Evolutionary conservation across 2,888 invertebrate species (phyloP).

Genomic region (Boloria selene): DNA sequence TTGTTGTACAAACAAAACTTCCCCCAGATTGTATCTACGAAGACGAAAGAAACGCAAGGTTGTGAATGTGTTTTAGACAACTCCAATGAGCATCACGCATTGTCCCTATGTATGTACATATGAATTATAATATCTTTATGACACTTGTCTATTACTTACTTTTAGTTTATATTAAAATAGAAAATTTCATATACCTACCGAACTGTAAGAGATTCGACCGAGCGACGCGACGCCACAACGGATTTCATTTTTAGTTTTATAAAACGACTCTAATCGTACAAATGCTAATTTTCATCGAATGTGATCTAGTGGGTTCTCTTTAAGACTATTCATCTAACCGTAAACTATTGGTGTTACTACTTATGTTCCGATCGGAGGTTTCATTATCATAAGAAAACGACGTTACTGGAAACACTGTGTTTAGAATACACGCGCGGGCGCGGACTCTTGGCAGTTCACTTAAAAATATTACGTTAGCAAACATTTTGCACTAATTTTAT

Average conservation of each 20-base stretch:
- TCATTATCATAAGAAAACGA: constrained; percentile 59
- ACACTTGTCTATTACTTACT: constrained; percentile 64
- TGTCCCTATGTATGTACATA: constrained; percentile 42
- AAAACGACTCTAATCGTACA: constrained; percentile 77
- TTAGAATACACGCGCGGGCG: constrained; percentile 44
- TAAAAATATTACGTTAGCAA: constrained; percentile 40
- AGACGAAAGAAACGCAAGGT: constrained; percentile 12
- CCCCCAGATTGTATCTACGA: constrained; percentile 12
- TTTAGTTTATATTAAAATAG: constrained; percentile 80
- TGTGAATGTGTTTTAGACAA: constrained; percentile 16
- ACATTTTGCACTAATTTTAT: constrained; percentile 45
- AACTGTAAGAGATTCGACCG: constrained; percentile 75
- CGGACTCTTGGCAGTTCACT: constrained; percentile 36
- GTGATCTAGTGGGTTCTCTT: constrained; percentile 66
- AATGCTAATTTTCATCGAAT: constrained; percentile 69
- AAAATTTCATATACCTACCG: constrained; percentile 77
- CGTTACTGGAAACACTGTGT: constrained; percentile 50
- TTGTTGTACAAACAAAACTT: constrained; percentile 52
- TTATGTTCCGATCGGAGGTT: constrained; percentile 57
- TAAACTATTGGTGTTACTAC: constrained; percentile 76
- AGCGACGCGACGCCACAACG: constrained; percentile 52
- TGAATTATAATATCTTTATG: constrained; percentile 56
- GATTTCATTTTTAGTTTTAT: constrained; percentile 55
- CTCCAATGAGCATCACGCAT: constrained; percentile 43
- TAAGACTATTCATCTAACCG: constrained; percentile 66